These are phyloP conservation scores for Ictalurus furcatus DNA, from an alignment of 2,113 vertebrate species.

Conservation along the genomic window DNA sequence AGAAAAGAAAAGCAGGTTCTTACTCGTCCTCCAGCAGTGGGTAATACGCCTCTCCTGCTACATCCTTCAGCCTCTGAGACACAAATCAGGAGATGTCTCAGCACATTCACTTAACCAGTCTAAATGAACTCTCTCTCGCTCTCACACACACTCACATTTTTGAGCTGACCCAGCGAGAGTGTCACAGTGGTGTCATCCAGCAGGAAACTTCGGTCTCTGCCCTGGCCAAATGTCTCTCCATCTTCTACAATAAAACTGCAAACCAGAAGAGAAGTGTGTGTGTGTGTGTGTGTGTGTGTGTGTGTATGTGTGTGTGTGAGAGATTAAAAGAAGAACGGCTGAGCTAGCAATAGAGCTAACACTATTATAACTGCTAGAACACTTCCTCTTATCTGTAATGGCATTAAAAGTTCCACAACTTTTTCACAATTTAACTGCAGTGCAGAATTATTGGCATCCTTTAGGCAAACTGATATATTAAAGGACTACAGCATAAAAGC, in stretches of 20 bases:
- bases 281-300: neutral
- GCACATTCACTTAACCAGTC: neutral
- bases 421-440: neutral
- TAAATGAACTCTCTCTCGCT: neutral
- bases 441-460: neutral
- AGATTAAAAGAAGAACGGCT: neutral
- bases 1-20: slow-evolving; percentile 62
- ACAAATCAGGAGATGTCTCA: slow-evolving; percentile 9
- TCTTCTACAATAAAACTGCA: slow-evolving; percentile 92
- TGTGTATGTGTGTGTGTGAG: too few species aligned
- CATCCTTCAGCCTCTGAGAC: slow-evolving; percentile 91
- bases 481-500: neutral
- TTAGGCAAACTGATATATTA: neutral
- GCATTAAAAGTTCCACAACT: neutral
- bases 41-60: slow-evolving; percentile 93
- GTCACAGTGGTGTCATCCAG: slow-evolving; percentile 95
- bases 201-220: slow-evolving; percentile 90
- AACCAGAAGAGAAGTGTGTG: neutral
- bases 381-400: slow-evolving; percentile 2
- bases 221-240: slow-evolving; percentile 93
- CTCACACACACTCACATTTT: slow-evolving; percentile 78
- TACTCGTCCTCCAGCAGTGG: slow-evolving; percentile 96
- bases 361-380: neutral
- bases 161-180: slow-evolving; percentile 89
- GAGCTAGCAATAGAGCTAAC: neutral